Conservation (phyloP, 2,888 invertebrate species). For the Luffia ferchaultella region DNA sequence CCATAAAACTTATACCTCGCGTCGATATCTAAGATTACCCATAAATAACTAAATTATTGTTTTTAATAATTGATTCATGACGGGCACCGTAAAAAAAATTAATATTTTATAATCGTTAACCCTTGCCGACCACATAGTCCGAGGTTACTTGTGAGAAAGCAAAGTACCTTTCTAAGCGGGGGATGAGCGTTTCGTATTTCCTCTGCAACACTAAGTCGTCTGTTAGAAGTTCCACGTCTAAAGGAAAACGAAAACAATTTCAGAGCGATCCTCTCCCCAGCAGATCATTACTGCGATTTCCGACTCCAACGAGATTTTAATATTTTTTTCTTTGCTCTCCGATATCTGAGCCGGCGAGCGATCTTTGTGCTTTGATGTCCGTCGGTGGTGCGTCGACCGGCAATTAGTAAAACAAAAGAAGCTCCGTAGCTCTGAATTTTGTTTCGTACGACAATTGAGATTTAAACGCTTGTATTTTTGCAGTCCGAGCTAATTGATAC, state of each 20-base stretch:
- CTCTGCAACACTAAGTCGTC: constrained; percentile 23
- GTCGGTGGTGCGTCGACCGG: constrained; percentile 9
- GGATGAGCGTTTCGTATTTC: constrained; percentile 28
- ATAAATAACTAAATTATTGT: too few species aligned
- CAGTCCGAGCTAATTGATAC: too few species aligned
- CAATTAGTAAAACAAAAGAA: neutral
- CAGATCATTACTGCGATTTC: constrained; percentile 45
- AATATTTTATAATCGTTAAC: too few species aligned
- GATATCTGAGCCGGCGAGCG: constrained; percentile 22
- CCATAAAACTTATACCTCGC: too few species aligned
- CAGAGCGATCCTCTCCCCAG: constrained; percentile 31
- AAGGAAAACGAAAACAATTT: constrained; percentile 46
- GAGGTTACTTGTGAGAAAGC: too few species aligned
- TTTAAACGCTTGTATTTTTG: too few species aligned
- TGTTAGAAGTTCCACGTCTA: constrained; percentile 21
- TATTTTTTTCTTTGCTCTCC: constrained; percentile 26
- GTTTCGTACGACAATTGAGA: neutral
- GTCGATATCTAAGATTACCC: too few species aligned
- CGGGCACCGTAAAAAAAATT: too few species aligned
- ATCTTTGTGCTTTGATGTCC: constrained; percentile 32
- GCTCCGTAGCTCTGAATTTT: neutral
- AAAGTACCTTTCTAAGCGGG: constrained; percentile 20
- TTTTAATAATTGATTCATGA: too few species aligned
- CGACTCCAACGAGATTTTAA: constrained; percentile 32
- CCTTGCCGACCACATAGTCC: too few species aligned